A percentile compares a stretch with the other conserved stretches of the same genome.
Conservation (phyloP, 2,888 invertebrate species). For the Spilosoma lubricipeda region DNA sequence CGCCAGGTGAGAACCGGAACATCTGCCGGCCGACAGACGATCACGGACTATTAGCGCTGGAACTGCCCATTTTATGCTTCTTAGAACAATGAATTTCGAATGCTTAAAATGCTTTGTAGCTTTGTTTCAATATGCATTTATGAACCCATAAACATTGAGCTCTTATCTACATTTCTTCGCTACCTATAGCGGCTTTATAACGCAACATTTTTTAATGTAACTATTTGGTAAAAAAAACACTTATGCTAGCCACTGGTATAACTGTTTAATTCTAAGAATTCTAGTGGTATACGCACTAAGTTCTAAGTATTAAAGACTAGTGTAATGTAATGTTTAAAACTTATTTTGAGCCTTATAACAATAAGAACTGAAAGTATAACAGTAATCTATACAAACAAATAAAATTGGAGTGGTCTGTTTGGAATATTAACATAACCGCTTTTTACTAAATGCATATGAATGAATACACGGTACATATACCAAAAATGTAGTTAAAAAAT, state of each 20-base stretch:
- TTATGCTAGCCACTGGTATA: too few species aligned
- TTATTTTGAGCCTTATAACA: not conserved
- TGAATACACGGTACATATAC: too few species aligned
- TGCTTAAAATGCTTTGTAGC: not conserved
- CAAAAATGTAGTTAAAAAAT: too few species aligned
- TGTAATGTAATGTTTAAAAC: not conserved
- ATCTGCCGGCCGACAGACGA: constrained; percentile 67
- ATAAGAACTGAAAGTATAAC: too few species aligned
- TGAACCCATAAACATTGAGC: not conserved
- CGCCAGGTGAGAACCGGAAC: constrained; percentile 78
- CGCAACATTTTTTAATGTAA: too few species aligned
- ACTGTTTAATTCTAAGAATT: too few species aligned
- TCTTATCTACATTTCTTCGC: not conserved
- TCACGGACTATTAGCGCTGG: constrained; percentile 39
- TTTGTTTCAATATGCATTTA: constrained; percentile 1
- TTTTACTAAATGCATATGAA: too few species aligned
- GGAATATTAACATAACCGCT: too few species aligned
- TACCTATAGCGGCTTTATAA: too few species aligned
- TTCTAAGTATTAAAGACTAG: not conserved
- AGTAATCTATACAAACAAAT: too few species aligned
- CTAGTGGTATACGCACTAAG: not conserved
- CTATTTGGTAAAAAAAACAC: too few species aligned
- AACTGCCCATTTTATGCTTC: constrained; percentile 32
- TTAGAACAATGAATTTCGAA: constrained; percentile 12
- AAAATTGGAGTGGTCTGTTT: too few species aligned